Conservation (phyloP, 2,888 invertebrate species). For the Amorpha juglandis region DNA sequence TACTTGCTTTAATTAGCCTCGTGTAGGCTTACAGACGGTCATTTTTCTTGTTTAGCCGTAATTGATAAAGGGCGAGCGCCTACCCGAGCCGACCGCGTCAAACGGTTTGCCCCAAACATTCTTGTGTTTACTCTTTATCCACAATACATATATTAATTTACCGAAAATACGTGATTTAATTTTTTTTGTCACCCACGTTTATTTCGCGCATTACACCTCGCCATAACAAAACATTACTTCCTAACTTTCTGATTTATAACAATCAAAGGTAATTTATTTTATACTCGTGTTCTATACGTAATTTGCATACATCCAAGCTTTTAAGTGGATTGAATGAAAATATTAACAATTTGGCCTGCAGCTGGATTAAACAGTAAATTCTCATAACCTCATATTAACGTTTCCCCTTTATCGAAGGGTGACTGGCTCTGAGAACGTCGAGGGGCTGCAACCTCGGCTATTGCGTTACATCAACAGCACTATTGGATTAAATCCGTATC, state of each 20-base stretch:
- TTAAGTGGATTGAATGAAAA: constrained; percentile 83
- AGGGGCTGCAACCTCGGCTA: constrained; percentile 80
- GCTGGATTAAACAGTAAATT: constrained; percentile 83
- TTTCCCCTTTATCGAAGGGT: constrained; percentile 79
- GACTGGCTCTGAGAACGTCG: constrained; percentile 59
- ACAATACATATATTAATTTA: constrained; percentile 12
- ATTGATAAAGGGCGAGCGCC: constrained; percentile 76
- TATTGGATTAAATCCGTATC: constrained; percentile 77
- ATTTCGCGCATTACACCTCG: background rate
- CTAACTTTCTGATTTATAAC: constrained; percentile 9
- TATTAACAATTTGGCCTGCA: constrained; percentile 83
- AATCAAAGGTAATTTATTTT: constrained; percentile 18
- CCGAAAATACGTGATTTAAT: background rate
- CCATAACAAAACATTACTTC: background rate
- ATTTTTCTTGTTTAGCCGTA: constrained; percentile 83
- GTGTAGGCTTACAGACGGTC: constrained; percentile 75
- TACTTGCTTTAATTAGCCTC: constrained; percentile 81
- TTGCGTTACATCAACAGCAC: constrained; percentile 79
- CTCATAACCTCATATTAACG: constrained; percentile 82
- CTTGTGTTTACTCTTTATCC: constrained; percentile 40
- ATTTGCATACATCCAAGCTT: constrained; percentile 63
- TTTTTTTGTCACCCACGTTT: background rate
- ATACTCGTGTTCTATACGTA: constrained; percentile 40
- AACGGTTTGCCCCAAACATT: constrained; percentile 51
- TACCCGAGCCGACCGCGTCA: constrained; percentile 55